Base-by-base conservation (phyloP, 2,797 vertebrate genomes). In the Mico argentatus region DNA sequence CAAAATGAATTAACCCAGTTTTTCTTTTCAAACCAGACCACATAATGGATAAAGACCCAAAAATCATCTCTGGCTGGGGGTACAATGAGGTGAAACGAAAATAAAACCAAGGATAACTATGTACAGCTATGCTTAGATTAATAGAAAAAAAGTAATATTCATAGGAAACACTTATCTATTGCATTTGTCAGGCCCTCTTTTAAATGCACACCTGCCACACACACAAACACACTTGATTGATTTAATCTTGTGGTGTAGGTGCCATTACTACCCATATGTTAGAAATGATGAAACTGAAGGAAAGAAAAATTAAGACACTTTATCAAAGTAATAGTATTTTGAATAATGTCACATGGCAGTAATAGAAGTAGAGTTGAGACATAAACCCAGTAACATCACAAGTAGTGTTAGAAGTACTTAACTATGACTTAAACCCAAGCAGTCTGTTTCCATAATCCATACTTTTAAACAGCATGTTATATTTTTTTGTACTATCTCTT, bases 151-250 rank as follows among this genome's bases (percentile, higher is more conserved):
- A 86, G 19, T 70, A 75, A 27, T 20, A 59, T 46, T 81, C 11
- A 41, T 33, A 61, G 6, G 33, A 88, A 72, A 41, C 46, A 67
- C 3, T 41, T 55, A 73, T 22, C 14, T 82, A 4, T n/a, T 64
- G 27, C 22, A 48, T 30, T 20, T 4, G 15, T 44, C 30, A 84
- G 14, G 12, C 46, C 27, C 20, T 75, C 30, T 83, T 44, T 39
- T 75, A 64, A 83, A 75, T 41, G 4, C 9, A 33, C 4, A 0
- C n/a, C 59, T 2, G 1, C 2, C 30, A 19, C 1, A 20, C 1
- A 33, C 12, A 55, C 12, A 85, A 5, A 61, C 4, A 52, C 5
- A 57, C 19, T 22, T 36, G 24, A 30, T 61, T 36, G 80, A 36
- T 57, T 30, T 50, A 75, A n/a, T 12, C 27, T 84, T 80, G 55